phyloP scores from a whole-genome alignment of 1,140 invertebrate species.

The Drosophila elegans region DNA sequence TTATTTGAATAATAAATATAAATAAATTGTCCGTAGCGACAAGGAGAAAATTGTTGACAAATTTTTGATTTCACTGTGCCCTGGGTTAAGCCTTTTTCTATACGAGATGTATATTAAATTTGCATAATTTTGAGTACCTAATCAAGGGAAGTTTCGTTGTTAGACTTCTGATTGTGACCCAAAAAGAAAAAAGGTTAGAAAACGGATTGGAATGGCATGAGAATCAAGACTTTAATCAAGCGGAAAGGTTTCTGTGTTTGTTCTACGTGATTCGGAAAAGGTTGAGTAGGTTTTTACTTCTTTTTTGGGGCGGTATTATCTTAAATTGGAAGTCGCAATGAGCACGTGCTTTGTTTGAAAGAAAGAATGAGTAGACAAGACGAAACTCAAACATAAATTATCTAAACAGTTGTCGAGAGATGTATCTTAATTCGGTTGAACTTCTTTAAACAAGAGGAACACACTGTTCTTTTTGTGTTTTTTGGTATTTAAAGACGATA shows the following conservation, averaged over 20 bases:
- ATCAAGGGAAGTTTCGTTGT: slow-evolving; percentile 12
- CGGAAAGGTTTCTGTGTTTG: slow-evolving; percentile 45
- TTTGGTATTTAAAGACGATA: neutral
- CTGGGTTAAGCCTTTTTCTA: slow-evolving; percentile 19
- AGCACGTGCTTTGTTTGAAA: slow-evolving; percentile 24
- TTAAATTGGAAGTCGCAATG: slow-evolving; percentile 23
- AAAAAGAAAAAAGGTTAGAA: slow-evolving; percentile 20
- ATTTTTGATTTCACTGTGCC: neutral
- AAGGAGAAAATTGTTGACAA: slow-evolving; percentile 7
- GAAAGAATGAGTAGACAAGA: neutral
- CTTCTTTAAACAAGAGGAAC: neutral
- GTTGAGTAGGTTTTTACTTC: slow-evolving; percentile 24
- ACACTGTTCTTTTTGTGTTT: neutral
- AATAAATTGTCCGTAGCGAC: slow-evolving; percentile 15
- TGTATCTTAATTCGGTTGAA: slow-evolving; percentile 1
- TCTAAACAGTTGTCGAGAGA: slow-evolving; percentile 12
- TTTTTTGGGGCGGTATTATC: slow-evolving; percentile 23
- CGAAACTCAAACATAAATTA: slow-evolving; percentile 24
- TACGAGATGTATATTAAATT: slow-evolving; percentile 8
- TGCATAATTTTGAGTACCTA: slow-evolving; percentile 29
- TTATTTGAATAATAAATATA: slow-evolving; percentile 33
- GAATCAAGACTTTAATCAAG: slow-evolving; percentile 34
- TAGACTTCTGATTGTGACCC: slow-evolving; percentile 32
- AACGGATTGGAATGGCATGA: slow-evolving; percentile 11
- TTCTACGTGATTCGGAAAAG: slow-evolving; percentile 46